Conservation (phyloP, 2,113 vertebrate genomes). For the Laticauda laticaudata region DNA sequence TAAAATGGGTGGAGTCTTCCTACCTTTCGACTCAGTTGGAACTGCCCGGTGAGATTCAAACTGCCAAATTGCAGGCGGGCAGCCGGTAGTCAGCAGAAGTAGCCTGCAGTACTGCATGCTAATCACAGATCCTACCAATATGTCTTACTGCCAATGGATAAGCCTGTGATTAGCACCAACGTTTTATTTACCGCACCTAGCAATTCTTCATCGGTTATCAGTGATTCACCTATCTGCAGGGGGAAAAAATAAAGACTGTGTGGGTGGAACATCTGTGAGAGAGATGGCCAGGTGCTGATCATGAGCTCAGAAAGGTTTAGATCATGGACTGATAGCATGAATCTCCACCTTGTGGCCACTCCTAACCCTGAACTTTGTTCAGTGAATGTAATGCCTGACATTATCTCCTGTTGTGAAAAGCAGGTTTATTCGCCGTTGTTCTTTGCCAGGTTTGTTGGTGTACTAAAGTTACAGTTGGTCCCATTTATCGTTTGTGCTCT, state of each 20-base stretch:
- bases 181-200: not conserved
- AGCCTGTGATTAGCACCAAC: conserved; percentile 52
- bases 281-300: conserved; percentile 14
- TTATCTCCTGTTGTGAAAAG: not conserved
- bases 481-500: not conserved
- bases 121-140: not conserved
- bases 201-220: conserved; percentile 26
- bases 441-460: not conserved
- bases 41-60: too few relatives aligned
- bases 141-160: conserved; percentile 64
- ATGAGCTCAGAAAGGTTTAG: not conserved
- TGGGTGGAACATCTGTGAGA: conserved; percentile 30
- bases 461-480: not conserved
- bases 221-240: conserved; percentile 44
- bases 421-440: not conserved
- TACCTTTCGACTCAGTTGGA: too few relatives aligned
- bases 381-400: not conserved
- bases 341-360: not conserved
- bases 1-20: too few relatives aligned
- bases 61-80: too few relatives aligned
- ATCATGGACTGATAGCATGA: too few relatives aligned
- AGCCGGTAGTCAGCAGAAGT: too few relatives aligned
- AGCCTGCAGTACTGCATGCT: too few relatives aligned
- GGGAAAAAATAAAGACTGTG: conserved; percentile 12
- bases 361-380: not conserved